These are phyloP conservation scores for Coregonus ussuriensis DNA, from an alignment of 2,797 vertebrate genomes.

Conservation along the genomic window DNA sequence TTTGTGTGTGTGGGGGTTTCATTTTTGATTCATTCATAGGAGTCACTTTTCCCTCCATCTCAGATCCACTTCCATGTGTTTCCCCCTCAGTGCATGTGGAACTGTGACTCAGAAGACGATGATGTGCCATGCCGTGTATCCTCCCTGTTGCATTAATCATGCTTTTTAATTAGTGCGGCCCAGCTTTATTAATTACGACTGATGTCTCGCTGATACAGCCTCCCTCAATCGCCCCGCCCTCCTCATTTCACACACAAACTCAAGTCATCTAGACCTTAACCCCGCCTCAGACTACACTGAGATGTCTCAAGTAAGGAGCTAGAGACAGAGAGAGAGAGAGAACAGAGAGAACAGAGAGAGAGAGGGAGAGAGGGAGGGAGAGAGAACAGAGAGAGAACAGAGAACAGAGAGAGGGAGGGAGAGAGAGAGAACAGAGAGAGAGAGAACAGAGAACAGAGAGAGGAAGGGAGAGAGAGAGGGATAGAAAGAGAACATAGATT, in stretches of 20 bases:
- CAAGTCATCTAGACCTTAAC: constrained; percentile 23
- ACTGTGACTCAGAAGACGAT: constrained; percentile 13
- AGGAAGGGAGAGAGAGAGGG: neutral
- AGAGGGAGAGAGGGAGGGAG: neutral
- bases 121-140: constrained; percentile 52
- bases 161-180: constrained; percentile 66
- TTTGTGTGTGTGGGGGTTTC: too few relatives aligned
- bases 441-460: neutral
- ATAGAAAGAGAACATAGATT: neutral
- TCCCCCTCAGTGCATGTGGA: neutral
- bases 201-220: constrained; percentile 54
- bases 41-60: constrained; percentile 17
- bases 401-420: neutral
- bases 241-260: constrained; percentile 39
- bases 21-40: neutral
- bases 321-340: constrained; percentile 2
- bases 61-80: constrained; percentile 6
- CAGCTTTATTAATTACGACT: constrained; percentile 74
- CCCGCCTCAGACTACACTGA: neutral
- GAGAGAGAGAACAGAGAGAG: neutral
- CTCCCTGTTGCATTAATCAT: constrained; percentile 71
- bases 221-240: constrained; percentile 51
- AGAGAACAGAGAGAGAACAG: neutral
- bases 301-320: neutral
- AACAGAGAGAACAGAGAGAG: constrained; percentile 12